Conservation (phyloP, 2,113 vertebrate species). For the Ciconia stormi region DNA sequence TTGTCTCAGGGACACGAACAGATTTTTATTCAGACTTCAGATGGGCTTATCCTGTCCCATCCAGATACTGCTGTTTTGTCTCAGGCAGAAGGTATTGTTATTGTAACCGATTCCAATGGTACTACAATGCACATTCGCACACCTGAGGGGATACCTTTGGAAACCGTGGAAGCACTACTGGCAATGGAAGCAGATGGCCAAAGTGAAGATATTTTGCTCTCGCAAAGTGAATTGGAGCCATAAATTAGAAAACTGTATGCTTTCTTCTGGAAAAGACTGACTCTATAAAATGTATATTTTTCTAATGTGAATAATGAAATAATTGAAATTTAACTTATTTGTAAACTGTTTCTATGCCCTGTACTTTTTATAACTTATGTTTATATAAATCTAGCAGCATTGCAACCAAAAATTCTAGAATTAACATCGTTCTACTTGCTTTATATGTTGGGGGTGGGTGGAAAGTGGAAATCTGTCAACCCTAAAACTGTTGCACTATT, state of each 20-base stretch:
- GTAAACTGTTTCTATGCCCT: conserved; percentile 64
- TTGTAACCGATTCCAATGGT: conserved; percentile 74
- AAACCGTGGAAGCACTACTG: conserved; percentile 80
- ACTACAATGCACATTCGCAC: conserved; percentile 79
- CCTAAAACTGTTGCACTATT: conserved; percentile 56
- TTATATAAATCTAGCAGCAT: neutral
- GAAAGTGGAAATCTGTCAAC: conserved; percentile 11
- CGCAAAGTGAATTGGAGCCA: conserved; percentile 38
- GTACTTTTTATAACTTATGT: conserved; percentile 44
- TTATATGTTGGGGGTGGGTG: conserved; percentile 16
- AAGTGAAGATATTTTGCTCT: conserved; percentile 59
- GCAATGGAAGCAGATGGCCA: conserved; percentile 74
- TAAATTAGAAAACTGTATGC: neutral
- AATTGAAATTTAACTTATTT: conserved; percentile 78
- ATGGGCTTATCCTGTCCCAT: conserved; percentile 76
- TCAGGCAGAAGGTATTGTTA: conserved; percentile 72
- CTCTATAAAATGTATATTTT: conserved; percentile 70
- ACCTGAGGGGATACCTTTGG: conserved; percentile 76
- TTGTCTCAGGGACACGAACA: conserved; percentile 68
- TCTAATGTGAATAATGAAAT: conserved; percentile 71
- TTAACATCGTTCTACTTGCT: conserved; percentile 34
- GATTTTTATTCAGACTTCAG: conserved; percentile 81
- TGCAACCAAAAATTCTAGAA: conserved; percentile 36
- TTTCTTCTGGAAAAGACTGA: conserved; percentile 39
- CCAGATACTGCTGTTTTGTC: conserved; percentile 68